Evolutionary conservation across 1,140 invertebrate genomes (phyloP).

Genomic region (Maniola jurtina): DNA sequence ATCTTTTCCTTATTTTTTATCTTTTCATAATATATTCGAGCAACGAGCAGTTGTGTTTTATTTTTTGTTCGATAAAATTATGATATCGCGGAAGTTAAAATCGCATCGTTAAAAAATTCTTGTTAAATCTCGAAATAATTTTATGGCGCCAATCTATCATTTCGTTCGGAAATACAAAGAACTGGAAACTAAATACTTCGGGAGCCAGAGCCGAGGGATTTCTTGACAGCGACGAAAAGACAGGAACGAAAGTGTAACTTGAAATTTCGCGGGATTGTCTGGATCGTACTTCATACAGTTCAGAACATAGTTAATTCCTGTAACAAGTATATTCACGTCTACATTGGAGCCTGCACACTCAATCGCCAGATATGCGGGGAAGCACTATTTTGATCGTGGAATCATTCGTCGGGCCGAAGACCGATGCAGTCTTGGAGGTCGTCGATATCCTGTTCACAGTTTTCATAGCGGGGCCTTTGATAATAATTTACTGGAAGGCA

Average conservation of each 20-base stretch:
- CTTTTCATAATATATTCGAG: neutral
- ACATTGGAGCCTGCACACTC: neutral
- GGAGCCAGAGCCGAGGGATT: neutral
- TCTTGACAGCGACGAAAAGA: slow-evolving; percentile 1
- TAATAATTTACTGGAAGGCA: slow-evolving; percentile 41
- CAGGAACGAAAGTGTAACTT: neutral
- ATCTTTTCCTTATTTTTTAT: neutral
- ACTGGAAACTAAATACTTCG: slow-evolving; percentile 23
- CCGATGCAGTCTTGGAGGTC: slow-evolving; percentile 32
- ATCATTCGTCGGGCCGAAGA: slow-evolving; percentile 15
- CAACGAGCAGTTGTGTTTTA: neutral
- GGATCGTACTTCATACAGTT: neutral
- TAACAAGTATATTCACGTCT: neutral
- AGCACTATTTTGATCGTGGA: slow-evolving; percentile 22
- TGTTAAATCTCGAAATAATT: neutral
- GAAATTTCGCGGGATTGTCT: neutral
- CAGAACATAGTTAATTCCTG: neutral
- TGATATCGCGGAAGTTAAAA: neutral
- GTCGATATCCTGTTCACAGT: slow-evolving; percentile 36
- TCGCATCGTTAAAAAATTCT: neutral
- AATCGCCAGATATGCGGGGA: slow-evolving; percentile 31
- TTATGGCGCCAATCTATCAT: slow-evolving; percentile 18
- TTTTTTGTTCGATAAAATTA: neutral
- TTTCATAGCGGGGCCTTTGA: slow-evolving; percentile 36
- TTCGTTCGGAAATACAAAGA: slow-evolving; percentile 25